phyloP scores from a whole-genome alignment of 2,888 invertebrate species.

The Alentia gelatinosa region DNA sequence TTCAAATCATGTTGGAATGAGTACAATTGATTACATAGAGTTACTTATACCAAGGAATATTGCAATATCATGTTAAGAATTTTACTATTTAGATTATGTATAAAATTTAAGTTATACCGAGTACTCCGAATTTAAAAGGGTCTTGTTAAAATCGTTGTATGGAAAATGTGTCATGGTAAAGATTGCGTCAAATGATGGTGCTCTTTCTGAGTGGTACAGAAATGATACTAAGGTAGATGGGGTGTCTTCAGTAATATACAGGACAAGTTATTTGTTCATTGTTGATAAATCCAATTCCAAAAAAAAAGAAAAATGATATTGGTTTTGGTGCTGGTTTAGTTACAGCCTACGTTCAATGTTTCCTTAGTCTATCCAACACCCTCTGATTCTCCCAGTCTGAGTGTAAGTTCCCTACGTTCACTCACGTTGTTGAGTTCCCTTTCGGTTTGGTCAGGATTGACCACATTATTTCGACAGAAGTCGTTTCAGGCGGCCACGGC shows the following conservation, averaged over 20 bases:
- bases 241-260: slow-evolving; percentile 36
- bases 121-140: not conserved
- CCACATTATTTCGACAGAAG: not conserved
- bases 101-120: not conserved
- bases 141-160: not conserved
- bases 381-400: slow-evolving; percentile 40
- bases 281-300: not conserved
- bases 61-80: not conserved
- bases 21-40: not conserved
- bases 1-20: not conserved
- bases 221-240: not conserved
- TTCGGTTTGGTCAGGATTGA: slow-evolving; percentile 38
- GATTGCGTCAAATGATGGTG: not conserved
- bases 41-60: not conserved
- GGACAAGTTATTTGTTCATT: slow-evolving; percentile 8
- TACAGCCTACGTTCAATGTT: not conserved
- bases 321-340: not conserved
- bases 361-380: slow-evolving; percentile 27
- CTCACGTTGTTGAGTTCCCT: slow-evolving; percentile 38
- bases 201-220: not conserved
- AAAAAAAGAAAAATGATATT: not conserved
- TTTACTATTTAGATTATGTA: too few relatives aligned
- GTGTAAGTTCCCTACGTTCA: slow-evolving; percentile 8
- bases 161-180: not conserved
- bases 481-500: not conserved